Conservation (phyloP, 53 echinoderm and acorn worm species). For the Paracentrotus lividus region DNA sequence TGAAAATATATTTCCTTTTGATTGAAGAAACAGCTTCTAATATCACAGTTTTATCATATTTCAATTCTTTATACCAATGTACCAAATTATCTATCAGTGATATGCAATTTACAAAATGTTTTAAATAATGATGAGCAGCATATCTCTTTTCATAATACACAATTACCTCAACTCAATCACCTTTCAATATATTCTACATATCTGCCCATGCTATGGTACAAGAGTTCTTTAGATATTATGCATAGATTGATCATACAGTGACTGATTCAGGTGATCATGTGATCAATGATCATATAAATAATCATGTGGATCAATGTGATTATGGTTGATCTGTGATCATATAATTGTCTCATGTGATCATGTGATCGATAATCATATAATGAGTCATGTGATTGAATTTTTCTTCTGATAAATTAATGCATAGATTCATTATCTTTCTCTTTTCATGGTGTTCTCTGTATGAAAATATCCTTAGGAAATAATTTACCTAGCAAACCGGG, state of each 20-base stretch:
- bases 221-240: neutral
- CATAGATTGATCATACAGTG: slow-evolving; percentile 32
- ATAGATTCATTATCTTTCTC: neutral
- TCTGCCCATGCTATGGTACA: neutral
- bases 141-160: neutral
- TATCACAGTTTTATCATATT: too few species aligned
- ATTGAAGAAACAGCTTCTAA: too few species aligned
- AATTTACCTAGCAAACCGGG: neutral
- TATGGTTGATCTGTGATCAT: too few species aligned
- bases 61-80: neutral
- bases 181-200: neutral
- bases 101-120: neutral
- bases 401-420: slow-evolving; percentile 8
- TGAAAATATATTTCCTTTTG: too few species aligned
- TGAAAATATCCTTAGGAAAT: neutral
- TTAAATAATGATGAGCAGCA: too few species aligned
- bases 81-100: neutral
- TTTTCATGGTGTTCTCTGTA: neutral
- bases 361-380: too few species aligned
- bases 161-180: neutral
- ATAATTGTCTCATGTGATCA: too few species aligned
- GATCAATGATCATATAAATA: too few species aligned
- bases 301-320: too few species aligned
- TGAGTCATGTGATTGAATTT: slow-evolving; percentile 40
- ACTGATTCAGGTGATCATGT: too few species aligned